These are phyloP conservation scores for Ursus arctos DNA, from an alignment of 2,113 vertebrate genomes.

Conservation along the genomic window DNA sequence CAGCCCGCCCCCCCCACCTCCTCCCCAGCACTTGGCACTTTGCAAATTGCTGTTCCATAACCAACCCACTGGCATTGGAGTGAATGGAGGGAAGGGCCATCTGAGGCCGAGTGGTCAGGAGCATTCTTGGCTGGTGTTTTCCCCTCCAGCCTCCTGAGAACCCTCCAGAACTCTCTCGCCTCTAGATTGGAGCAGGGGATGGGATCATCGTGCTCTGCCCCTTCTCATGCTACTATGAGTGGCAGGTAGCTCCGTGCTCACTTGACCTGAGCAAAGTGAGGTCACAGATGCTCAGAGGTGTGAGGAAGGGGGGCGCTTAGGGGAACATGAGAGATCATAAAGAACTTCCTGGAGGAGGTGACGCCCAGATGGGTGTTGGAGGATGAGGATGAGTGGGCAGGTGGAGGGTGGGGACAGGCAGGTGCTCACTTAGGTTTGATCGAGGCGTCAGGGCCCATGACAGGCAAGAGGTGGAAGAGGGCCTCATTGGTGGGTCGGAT, in stretches of 20 bases:
- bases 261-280: too few relatives aligned
- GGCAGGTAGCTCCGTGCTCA: too few relatives aligned
- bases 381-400: not conserved
- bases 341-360: not conserved
- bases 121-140: not conserved
- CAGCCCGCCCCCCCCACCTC: not conserved
- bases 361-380: not conserved
- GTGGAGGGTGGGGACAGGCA: not conserved
- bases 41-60: not conserved
- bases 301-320: not conserved
- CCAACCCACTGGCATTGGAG: not conserved
- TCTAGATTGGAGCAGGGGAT: not conserved
- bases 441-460: not conserved
- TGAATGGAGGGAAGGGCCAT: not conserved
- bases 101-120: not conserved
- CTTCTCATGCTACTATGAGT: not conserved
- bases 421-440: not conserved
- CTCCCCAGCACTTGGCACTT: not conserved
- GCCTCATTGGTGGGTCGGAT: not conserved
- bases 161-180: not conserved
- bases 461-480: not conserved
- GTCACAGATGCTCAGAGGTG: not conserved
- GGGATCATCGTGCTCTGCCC: not conserved
- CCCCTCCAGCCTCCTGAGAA: not conserved
- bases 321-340: not conserved